These are phyloP conservation scores for Halcyon leucocephala DNA, from an alignment of 2,797 vertebrate species.

Conservation along the genomic window DNA sequence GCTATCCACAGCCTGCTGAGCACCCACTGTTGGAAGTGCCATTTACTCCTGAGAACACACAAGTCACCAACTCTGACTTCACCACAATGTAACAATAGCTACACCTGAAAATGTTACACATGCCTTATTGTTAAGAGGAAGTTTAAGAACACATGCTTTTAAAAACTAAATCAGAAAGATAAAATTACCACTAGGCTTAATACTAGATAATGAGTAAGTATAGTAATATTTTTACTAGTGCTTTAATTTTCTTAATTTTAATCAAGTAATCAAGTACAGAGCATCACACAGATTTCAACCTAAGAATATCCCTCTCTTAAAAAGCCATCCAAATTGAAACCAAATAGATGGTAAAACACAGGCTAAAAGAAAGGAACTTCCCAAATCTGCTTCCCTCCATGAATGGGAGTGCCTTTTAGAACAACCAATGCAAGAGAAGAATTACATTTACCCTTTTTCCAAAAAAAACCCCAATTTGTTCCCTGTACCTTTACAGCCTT, in stretches of 20 bases:
- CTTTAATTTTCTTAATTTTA: not conserved
- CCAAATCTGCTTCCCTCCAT: not conserved
- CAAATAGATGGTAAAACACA: not conserved
- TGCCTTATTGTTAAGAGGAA: not conserved
- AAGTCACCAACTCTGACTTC: not conserved
- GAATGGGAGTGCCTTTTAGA: not conserved
- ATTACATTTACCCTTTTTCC: not conserved
- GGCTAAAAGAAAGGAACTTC: not conserved
- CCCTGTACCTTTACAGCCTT: not conserved
- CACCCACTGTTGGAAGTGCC: not conserved
- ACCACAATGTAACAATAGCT: not conserved
- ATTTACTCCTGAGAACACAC: not conserved
- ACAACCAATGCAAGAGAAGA: not conserved
- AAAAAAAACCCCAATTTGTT: not conserved
- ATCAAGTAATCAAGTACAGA: not conserved
- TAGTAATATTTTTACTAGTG: not conserved
- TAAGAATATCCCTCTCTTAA: not conserved
- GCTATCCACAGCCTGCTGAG: not conserved
- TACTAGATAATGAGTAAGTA: not conserved
- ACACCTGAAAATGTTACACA: not conserved
- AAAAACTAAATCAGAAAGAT: not conserved
- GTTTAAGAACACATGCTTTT: not conserved
- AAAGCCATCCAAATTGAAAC: not conserved
- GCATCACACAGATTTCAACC: not conserved
- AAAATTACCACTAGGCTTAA: not conserved